Conservation (phyloP, 2,113 vertebrate species). For the Embiotoca jacksoni region DNA sequence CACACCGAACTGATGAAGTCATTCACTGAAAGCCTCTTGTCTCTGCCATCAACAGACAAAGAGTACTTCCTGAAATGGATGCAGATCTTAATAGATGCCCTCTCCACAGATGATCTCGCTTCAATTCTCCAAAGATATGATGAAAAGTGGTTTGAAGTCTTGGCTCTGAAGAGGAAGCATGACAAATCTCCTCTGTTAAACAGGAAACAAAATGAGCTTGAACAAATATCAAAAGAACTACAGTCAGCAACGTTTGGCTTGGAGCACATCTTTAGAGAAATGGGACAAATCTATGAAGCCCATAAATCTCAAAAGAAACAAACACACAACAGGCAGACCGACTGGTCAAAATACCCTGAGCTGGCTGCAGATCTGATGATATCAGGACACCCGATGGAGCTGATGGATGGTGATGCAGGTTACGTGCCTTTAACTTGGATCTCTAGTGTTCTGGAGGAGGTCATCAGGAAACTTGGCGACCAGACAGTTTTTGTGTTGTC, state of each 20-base stretch:
- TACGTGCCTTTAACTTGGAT: constrained; percentile 86
- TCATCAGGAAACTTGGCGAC: constrained; percentile 81
- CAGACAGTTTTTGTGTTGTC: constrained; percentile 85
- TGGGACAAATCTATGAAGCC: constrained; percentile 85
- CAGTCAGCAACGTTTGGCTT: constrained; percentile 74
- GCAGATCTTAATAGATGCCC: constrained; percentile 62
- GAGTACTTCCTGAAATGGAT: constrained; percentile 82
- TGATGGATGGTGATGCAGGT: constrained; percentile 88
- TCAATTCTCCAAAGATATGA: constrained; percentile 65
- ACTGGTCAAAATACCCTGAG: constrained; percentile 64
- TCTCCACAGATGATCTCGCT: constrained; percentile 55
- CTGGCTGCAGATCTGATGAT: constrained; percentile 85
- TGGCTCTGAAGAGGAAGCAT: constrained; percentile 56
- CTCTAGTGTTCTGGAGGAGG: constrained; percentile 80
- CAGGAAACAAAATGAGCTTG: constrained; percentile 53
- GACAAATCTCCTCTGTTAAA: constrained; percentile 36
- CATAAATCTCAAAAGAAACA: constrained; percentile 32
- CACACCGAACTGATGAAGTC: neutral
- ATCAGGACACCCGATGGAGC: constrained; percentile 83
- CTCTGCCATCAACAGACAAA: constrained; percentile 48
- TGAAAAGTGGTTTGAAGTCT: constrained; percentile 66
- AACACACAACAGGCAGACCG: neutral
- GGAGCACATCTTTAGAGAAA: constrained; percentile 85
- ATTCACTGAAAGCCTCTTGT: constrained; percentile 55
- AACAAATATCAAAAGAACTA: constrained; percentile 66